Evolutionary conservation across 2,797 vertebrate species (phyloP).

Genomic region (Lophius americanus): DNA sequence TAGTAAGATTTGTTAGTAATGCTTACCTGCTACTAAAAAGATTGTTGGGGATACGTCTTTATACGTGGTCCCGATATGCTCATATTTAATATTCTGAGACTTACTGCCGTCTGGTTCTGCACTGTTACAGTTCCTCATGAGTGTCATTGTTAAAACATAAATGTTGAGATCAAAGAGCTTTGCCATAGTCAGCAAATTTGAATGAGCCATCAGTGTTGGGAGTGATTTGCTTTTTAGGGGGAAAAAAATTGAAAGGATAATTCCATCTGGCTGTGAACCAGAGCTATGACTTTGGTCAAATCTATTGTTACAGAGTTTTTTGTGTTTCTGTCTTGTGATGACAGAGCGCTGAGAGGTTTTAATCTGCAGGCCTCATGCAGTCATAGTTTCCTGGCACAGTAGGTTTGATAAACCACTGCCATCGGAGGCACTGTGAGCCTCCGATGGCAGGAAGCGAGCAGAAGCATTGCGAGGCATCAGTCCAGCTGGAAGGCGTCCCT

Average conservation of each 20-base stretch:
- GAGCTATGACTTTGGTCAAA: slow-evolving; percentile 73
- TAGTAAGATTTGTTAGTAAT: not conserved
- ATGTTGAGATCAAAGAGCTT: slow-evolving; percentile 19
- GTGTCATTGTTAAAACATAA: slow-evolving; percentile 26
- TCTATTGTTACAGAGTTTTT: slow-evolving; percentile 63
- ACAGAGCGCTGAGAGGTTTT: slow-evolving; percentile 62
- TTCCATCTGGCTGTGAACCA: slow-evolving; percentile 64
- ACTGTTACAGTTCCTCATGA: slow-evolving; percentile 1
- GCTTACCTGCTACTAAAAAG: not conserved
- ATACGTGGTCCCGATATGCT: not conserved
- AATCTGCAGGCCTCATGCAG: slow-evolving; percentile 68
- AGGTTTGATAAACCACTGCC: slow-evolving; percentile 71
- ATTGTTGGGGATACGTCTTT: not conserved
- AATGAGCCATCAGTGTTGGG: slow-evolving; percentile 33
- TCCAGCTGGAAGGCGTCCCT: slow-evolving; percentile 66
- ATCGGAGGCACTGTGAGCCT: slow-evolving; percentile 51
- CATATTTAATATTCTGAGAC: not conserved
- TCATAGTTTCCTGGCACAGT: slow-evolving; percentile 60
- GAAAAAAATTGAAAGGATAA: slow-evolving; percentile 44
- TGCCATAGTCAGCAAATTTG: slow-evolving; percentile 44
- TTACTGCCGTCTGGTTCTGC: not conserved
- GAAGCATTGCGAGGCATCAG: slow-evolving; percentile 60
- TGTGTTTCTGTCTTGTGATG: slow-evolving; percentile 59
- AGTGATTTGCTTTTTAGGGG: not conserved
- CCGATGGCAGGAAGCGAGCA: slow-evolving; percentile 51